Evolutionary conservation across 1,140 invertebrate genomes (phyloP).

Genomic region (Dendrolimus kikuchii): DNA sequence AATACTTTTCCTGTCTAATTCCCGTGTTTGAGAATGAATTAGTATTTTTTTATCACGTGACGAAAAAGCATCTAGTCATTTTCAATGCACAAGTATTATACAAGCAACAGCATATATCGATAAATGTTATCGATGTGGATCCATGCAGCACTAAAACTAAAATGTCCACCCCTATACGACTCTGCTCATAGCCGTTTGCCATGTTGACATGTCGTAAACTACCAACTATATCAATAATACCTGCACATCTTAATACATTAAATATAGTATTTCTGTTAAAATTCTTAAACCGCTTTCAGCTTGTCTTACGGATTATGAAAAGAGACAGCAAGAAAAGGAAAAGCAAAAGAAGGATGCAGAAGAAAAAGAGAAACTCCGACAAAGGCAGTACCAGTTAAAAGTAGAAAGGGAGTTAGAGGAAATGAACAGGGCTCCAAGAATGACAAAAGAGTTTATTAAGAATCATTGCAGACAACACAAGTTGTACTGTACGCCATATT

Average conservation of each 20-base stretch:
- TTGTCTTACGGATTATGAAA: constrained; percentile 2
- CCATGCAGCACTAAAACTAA: too few species aligned
- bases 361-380: constrained; percentile 28
- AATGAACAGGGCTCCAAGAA: constrained; percentile 68
- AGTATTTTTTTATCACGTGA: too few species aligned
- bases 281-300: not conserved
- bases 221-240: too few species aligned
- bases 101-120: too few species aligned
- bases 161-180: too few species aligned
- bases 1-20: too few species aligned
- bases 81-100: too few species aligned
- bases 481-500: constrained; percentile 87
- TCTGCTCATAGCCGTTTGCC: too few species aligned
- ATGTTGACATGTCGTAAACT: too few species aligned
- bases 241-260: not conserved
- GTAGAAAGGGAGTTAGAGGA: constrained; percentile 53
- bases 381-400: constrained; percentile 38
- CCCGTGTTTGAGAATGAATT: too few species aligned
- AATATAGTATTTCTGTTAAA: not conserved
- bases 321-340: constrained; percentile 15
- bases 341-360: constrained; percentile 28
- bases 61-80: too few species aligned
- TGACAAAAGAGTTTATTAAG: constrained; percentile 82
- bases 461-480: constrained; percentile 90
- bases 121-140: too few species aligned